Evolutionary conservation across 2,888 invertebrate genomes (phyloP).

Genomic region (Hydriomena furcata): DNA sequence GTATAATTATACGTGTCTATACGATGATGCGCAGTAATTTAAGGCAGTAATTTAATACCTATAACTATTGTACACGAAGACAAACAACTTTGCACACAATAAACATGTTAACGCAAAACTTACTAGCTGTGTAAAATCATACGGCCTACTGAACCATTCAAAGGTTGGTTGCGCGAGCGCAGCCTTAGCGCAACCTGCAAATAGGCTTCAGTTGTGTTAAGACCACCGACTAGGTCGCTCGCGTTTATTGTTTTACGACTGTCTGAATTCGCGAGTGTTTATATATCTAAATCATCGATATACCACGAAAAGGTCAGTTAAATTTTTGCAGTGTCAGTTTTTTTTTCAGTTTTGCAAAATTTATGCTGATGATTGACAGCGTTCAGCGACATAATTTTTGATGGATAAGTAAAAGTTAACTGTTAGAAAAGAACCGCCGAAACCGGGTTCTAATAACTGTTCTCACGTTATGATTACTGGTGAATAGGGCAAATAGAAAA

Average conservation of each 20-base stretch:
- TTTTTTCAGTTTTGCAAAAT: conserved; percentile 9
- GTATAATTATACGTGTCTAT: no score
- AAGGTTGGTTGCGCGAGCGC: conserved; percentile 37
- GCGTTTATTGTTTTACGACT: conserved; percentile 9
- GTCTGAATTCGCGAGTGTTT: conserved; percentile 26
- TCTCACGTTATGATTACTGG: conserved; percentile 3
- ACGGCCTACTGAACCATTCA: conserved; percentile 27
- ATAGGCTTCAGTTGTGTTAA: conserved; percentile 40
- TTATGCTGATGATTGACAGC: neutral
- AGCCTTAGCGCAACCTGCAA: conserved; percentile 20
- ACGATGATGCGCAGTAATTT: no score
- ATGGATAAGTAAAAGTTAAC: conserved; percentile 11
- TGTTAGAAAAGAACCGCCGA: conserved; percentile 7
- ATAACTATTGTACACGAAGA: neutral
- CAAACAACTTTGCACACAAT: conserved; percentile 23
- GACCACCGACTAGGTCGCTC: conserved; percentile 36
- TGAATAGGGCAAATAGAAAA: conserved; percentile 7
- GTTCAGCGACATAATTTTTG: neutral
- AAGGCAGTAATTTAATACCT: no score
- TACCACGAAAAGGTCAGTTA: conserved; percentile 31
- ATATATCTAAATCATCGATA: conserved; percentile 15
- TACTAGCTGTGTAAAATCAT: conserved; percentile 27
- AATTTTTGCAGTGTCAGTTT: conserved; percentile 17
- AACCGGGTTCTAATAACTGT: conserved; percentile 19
- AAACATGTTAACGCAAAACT: conserved; percentile 28